Conservation (phyloP, 1,140 invertebrate species). For the Neodiprion virginianus region DNA sequence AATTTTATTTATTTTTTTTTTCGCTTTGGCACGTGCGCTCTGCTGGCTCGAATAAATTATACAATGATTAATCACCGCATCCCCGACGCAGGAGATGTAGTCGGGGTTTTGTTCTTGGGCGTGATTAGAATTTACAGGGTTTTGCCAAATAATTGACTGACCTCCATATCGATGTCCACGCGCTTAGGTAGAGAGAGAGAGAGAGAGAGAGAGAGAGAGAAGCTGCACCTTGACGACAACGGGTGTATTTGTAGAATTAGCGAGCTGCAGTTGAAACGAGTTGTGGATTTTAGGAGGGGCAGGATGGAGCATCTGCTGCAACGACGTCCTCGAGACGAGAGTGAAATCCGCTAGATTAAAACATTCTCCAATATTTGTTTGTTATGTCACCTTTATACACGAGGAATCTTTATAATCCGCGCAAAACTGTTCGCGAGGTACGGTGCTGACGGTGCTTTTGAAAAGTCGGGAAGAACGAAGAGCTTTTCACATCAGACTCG, state of each 20-base stretch:
- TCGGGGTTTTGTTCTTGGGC: too few species aligned
- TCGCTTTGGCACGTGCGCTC: too few species aligned
- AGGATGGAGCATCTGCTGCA: not conserved
- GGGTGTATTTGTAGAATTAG: not conserved
- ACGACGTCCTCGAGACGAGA: not conserved
- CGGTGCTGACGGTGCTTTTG: not conserved
- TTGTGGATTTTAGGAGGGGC: conserved; percentile 3
- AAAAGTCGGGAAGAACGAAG: not conserved
- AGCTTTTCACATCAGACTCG: too few species aligned
- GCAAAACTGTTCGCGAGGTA: not conserved
- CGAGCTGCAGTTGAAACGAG: not conserved
- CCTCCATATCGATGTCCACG: too few species aligned
- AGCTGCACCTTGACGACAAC: not conserved
- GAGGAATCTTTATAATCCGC: not conserved
- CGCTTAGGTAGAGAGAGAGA: too few species aligned
- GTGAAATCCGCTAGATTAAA: conserved; percentile 5
- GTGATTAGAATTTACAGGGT: too few species aligned
- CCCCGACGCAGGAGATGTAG: too few species aligned
- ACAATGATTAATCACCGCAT: too few species aligned
- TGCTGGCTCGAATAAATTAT: too few species aligned
- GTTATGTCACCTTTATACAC: not conserved
- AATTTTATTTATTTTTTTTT: too few species aligned
- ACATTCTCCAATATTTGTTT: not conserved
- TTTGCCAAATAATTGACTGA: too few species aligned
- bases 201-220: too few species aligned